Conservation (phyloP, 2,797 vertebrate genomes). For the Spinus olivaceus region DNA sequence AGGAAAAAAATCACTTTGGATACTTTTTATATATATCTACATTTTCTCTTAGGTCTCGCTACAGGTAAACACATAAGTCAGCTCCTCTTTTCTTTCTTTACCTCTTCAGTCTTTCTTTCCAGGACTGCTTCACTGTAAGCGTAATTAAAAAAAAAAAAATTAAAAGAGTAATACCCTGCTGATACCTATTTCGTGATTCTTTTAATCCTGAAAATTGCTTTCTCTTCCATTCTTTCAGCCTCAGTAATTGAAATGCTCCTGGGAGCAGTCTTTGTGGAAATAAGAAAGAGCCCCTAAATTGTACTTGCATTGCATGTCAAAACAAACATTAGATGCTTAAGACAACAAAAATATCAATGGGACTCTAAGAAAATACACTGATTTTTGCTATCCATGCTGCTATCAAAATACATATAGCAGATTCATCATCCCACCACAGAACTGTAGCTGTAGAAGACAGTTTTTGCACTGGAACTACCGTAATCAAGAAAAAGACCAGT, state of each 20-base stretch:
- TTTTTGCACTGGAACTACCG: background rate
- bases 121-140: background rate
- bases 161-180: background rate
- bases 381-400: background rate
- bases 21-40: background rate
- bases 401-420: background rate
- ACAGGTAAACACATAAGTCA: background rate
- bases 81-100: background rate
- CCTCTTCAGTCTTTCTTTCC: background rate
- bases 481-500: background rate
- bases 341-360: background rate
- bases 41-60: background rate
- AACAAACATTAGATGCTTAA: background rate
- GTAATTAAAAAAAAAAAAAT: background rate
- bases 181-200: background rate
- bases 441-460: background rate
- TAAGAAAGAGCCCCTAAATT: background rate
- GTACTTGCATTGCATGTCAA: background rate
- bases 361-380: background rate
- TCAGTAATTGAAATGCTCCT: background rate
- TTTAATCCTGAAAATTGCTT: conserved; percentile 23
- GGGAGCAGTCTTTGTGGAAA: background rate
- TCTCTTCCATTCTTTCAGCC: background rate
- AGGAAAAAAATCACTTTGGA: background rate
- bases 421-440: background rate